These are phyloP conservation scores for Listronotus bonariensis DNA, from an alignment of 1,140 invertebrate species.

Conservation along the genomic window DNA sequence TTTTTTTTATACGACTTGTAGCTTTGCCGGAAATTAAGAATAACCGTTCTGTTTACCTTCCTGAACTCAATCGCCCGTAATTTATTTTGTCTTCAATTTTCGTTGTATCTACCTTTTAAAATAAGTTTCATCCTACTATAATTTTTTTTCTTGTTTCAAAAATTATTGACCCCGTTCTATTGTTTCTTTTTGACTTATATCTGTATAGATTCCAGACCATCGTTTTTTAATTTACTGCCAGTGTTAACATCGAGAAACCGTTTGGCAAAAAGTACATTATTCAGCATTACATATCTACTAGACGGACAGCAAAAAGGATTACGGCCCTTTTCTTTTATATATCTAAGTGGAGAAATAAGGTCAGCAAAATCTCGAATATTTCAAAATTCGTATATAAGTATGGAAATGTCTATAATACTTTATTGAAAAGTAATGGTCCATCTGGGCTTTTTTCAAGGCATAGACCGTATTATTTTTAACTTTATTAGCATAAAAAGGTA, in stretches of 20 bases:
- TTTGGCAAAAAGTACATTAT: slow-evolving; percentile 6
- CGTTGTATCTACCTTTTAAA: too few relatives aligned
- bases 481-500: slow-evolving; percentile 2
- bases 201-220: too few relatives aligned
- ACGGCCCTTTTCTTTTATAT: slow-evolving; percentile 9
- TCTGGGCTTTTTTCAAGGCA: neutral
- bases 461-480: neutral
- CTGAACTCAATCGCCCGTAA: too few relatives aligned
- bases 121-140: too few relatives aligned
- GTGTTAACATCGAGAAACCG: slow-evolving; percentile 3
- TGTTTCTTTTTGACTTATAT: too few relatives aligned
- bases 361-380: slow-evolving; percentile 11
- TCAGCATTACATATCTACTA: slow-evolving; percentile 10
- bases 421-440: slow-evolving; percentile 2
- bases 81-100: too few relatives aligned
- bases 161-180: too few relatives aligned
- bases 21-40: too few relatives aligned
- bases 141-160: too few relatives aligned
- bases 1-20: too few relatives aligned
- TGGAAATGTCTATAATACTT: neutral
- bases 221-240: neutral
- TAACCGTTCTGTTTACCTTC: too few relatives aligned
- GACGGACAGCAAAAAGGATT: slow-evolving; percentile 6
- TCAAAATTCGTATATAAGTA: slow-evolving; percentile 1
- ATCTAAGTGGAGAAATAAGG: neutral